Base-by-base conservation (phyloP, 2,797 vertebrate genomes). In the Peromyscus melanophrys region DNA sequence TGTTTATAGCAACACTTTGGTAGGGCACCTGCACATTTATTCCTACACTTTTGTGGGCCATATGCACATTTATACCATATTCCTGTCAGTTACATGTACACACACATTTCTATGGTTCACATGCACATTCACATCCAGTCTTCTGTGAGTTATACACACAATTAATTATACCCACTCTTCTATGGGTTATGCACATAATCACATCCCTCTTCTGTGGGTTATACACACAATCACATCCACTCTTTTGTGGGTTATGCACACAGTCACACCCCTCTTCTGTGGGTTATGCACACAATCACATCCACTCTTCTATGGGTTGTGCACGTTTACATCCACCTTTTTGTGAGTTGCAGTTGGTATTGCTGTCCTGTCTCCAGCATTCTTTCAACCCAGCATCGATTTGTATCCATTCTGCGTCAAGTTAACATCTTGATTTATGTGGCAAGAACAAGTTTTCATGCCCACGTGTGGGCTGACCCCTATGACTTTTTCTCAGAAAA, bases 401-500 rank as follows among this genome's bases (percentile, higher is more conserved):
- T 82, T 86, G 29, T 1, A 85, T 19, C 43, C 21, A 31, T 59
- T 95, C 37, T 61, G 49, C 71, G 34, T 71, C 86, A 94, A 89
- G 89, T 96, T 92, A 96, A 84, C 73, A 85, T 75, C 67, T 90
- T 88, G 80, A 94, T 89, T 92, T 23, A 63, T 90, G 75, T 92
- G 92, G 27, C 83, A 90, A 87, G 88, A 95, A 78, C 29, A 78
- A 49, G 14, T 94, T 93, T 95, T 93, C 27, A 82, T 73, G 89
- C 67, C 46, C 43, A 59, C 6, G 21, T 93, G 46, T 96, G 52
- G 73, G 52, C 80, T 95, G 87, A 94, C 75, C 81, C 25, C 31
- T 9, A 0, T 95, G 88, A 82, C 73, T 43, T 95, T 90, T 92
- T 57, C 43, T 81, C 43, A 80, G 83, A 14, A 90, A 92, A 90